These are phyloP conservation scores for Pharmacophagus antenor DNA, from an alignment of 2,888 invertebrate genomes.

Conservation along the genomic window DNA sequence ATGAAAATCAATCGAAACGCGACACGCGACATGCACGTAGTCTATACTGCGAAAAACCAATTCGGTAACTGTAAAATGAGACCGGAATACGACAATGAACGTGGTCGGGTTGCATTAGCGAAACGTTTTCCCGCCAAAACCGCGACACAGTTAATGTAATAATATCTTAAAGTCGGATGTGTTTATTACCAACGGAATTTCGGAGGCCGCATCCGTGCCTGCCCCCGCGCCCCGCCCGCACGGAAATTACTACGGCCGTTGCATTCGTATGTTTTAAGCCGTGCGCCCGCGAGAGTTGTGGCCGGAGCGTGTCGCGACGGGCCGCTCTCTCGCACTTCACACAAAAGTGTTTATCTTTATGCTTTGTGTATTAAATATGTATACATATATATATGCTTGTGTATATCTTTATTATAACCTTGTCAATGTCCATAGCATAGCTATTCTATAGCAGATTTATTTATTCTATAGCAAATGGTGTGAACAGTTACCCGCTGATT, in stretches of 20 bases:
- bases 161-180: not conserved
- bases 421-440: too few relatives aligned
- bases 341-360: not conserved
- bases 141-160: not conserved
- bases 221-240: constrained; percentile 31
- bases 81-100: not conserved
- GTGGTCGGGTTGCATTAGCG: not conserved
- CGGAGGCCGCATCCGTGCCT: constrained; percentile 7
- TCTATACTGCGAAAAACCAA: too few relatives aligned
- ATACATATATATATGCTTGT: not conserved
- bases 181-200: constrained; percentile 14
- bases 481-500: too few relatives aligned
- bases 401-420: not conserved
- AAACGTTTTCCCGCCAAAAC: not conserved
- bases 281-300: constrained; percentile 37
- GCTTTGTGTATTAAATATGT: not conserved
- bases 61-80: not conserved
- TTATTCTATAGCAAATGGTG: too few relatives aligned
- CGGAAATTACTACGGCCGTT: constrained; percentile 46
- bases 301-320: constrained; percentile 13
- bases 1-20: too few relatives aligned
- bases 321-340: not conserved
- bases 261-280: constrained; percentile 45
- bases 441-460: too few relatives aligned
- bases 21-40: too few relatives aligned